A percentile compares a stretch with the other conserved stretches of the same genome.
Conservation (phyloP, 64 coral and sea anemone species). For the Dendrophyllia cribrosa region DNA sequence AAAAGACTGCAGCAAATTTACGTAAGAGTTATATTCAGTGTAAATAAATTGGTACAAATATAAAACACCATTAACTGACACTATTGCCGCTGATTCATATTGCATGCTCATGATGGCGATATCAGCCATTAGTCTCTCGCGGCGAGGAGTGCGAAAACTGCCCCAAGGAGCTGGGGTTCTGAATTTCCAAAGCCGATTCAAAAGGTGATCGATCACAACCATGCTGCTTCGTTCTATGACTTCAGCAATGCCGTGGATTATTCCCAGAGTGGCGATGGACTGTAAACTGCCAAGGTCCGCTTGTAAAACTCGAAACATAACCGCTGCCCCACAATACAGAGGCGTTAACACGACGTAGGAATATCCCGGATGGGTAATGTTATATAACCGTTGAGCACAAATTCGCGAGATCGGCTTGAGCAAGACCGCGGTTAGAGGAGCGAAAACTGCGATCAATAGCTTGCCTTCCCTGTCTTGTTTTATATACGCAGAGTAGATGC, state of each 20-base stretch:
- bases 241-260: background rate
- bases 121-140: slow-evolving; percentile 3
- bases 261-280: background rate
- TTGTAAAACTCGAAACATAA: slow-evolving; percentile 5
- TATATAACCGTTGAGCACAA: background rate
- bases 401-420: background rate
- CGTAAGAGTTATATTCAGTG: background rate
- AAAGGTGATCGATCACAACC: slow-evolving; percentile 1
- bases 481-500: background rate
- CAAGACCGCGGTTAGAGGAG: background rate
- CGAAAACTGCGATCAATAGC: background rate
- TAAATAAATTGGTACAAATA: background rate
- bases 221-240: slow-evolving; percentile 15
- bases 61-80: background rate
- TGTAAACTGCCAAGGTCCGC: background rate
- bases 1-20: background rate
- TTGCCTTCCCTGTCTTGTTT: background rate
- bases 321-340: background rate
- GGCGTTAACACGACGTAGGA: background rate
- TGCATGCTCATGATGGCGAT: background rate
- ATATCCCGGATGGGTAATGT: background rate
- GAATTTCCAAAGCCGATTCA: background rate
- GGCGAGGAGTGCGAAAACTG: background rate
- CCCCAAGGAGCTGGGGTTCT: background rate
- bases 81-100: background rate